Evolutionary conservation across 2,113 vertebrate genomes (phyloP).

Genomic region (Peromyscus californicus): DNA sequence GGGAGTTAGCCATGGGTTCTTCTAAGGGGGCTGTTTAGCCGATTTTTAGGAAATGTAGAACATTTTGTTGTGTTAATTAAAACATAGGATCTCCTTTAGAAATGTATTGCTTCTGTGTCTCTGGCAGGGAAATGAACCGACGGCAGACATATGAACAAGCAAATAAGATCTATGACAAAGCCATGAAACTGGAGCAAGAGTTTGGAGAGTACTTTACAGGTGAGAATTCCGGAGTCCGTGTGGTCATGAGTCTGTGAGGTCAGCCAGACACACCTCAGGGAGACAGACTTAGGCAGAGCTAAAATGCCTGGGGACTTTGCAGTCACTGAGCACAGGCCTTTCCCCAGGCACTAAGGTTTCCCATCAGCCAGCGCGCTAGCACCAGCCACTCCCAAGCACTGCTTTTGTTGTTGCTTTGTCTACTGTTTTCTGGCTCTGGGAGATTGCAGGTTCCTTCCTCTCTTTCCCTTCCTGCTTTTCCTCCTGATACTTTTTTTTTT

Average conservation of each 20-base stretch:
- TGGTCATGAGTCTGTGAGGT: background rate
- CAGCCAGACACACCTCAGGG: background rate
- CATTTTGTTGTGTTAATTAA: background rate
- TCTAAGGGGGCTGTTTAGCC: slow-evolving; percentile 3
- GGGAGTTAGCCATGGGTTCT: background rate
- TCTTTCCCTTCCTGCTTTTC: background rate
- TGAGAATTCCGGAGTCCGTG: slow-evolving; percentile 79
- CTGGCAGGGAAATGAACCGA: slow-evolving; percentile 97
- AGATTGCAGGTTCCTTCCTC: background rate
- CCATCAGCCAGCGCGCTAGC: background rate
- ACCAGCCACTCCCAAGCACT: background rate
- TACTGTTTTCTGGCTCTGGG: background rate
- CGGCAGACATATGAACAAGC: slow-evolving; percentile 99
- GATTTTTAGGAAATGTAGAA: background rate
- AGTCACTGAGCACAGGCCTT: background rate
- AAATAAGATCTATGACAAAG: slow-evolving; percentile 99
- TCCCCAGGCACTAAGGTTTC: background rate
- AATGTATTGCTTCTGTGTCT: slow-evolving; percentile 26
- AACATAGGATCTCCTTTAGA: background rate
- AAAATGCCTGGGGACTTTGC: background rate
- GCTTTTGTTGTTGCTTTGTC: slow-evolving; percentile 4
- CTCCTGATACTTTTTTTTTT: background rate
- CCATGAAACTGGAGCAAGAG: slow-evolving; percentile 98
- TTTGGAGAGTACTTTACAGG: slow-evolving; percentile 99
- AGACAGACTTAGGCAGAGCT: background rate